Conservation (phyloP, 1,140 invertebrate species). For the Brachionus sp. region DNA sequence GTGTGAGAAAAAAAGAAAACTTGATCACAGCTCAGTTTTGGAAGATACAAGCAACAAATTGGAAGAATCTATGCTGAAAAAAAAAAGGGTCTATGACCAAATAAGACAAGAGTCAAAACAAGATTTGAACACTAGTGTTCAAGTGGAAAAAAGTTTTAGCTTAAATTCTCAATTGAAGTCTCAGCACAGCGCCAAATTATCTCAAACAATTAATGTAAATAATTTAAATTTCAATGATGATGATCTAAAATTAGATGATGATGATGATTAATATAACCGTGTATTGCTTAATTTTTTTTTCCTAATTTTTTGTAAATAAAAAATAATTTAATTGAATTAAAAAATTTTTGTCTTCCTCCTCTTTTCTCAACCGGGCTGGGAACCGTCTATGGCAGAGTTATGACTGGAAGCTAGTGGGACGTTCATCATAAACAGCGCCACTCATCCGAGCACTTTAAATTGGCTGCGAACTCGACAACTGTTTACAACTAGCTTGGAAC, state of each 20-base stretch:
- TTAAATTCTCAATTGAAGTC: background rate
- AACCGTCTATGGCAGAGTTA: no score
- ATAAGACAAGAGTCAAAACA: background rate
- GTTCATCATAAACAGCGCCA: no score
- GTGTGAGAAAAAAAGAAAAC: background rate
- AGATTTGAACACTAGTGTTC: background rate
- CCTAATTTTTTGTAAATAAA: background rate
- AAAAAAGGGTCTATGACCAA: background rate
- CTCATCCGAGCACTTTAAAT: no score
- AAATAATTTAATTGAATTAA: background rate
- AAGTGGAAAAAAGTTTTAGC: background rate
- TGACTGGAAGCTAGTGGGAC: no score
- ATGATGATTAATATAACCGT: background rate
- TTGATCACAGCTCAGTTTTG: background rate
- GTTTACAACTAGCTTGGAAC: no score
- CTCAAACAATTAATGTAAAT: background rate
- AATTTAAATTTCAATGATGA: constrained; percentile 36
- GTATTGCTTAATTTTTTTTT: background rate
- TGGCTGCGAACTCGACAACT: no score
- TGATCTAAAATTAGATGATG: constrained; percentile 10
- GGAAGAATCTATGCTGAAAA: background rate
- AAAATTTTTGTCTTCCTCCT: no score
- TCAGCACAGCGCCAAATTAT: background rate
- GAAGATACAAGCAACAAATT: background rate
- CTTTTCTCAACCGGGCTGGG: no score